Conservation (phyloP, 2,113 vertebrate genomes). For the Oreochromis tanganicae region DNA sequence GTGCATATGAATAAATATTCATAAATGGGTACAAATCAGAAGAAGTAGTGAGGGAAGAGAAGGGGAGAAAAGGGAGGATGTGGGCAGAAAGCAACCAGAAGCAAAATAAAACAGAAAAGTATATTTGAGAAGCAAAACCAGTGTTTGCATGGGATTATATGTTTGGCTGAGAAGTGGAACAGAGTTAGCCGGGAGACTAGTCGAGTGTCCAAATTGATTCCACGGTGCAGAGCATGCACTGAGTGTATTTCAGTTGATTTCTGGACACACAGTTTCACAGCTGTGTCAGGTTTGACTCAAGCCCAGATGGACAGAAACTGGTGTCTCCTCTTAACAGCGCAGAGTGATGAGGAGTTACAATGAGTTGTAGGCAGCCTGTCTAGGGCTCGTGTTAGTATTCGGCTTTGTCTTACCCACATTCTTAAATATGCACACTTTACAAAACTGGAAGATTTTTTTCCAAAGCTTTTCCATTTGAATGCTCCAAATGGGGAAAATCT, state of each 20-base stretch:
- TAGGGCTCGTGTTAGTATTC: not conserved
- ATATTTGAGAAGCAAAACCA: not conserved
- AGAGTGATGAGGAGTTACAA: not conserved
- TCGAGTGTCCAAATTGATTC: slow-evolving; percentile 20
- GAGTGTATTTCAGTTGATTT: not conserved
- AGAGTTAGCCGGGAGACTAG: slow-evolving; percentile 18
- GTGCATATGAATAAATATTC: not conserved
- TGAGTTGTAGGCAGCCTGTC: not conserved
- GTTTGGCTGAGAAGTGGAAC: not conserved
- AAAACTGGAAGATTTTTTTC: not conserved
- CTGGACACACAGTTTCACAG: not conserved
- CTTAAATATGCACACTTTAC: not conserved
- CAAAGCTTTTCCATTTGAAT: not conserved
- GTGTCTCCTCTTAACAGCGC: not conserved
- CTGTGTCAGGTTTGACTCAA: not conserved
- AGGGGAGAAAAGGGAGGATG: not conserved
- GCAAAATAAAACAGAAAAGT: not conserved
- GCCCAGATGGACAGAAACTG: not conserved
- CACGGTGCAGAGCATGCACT: not conserved
- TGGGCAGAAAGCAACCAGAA: not conserved
- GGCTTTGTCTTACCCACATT: not conserved
- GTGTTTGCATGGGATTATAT: not conserved
- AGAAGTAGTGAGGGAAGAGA: not conserved
- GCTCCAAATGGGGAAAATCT: rapidly evolving
- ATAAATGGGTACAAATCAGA: not conserved